Percentiles rank a stretch among this genome's conserved stretches.
These are phyloP conservation scores for Limnephilus rhombicus DNA, from an alignment of 2,888 invertebrate genomes.

Conservation along the genomic window DNA sequence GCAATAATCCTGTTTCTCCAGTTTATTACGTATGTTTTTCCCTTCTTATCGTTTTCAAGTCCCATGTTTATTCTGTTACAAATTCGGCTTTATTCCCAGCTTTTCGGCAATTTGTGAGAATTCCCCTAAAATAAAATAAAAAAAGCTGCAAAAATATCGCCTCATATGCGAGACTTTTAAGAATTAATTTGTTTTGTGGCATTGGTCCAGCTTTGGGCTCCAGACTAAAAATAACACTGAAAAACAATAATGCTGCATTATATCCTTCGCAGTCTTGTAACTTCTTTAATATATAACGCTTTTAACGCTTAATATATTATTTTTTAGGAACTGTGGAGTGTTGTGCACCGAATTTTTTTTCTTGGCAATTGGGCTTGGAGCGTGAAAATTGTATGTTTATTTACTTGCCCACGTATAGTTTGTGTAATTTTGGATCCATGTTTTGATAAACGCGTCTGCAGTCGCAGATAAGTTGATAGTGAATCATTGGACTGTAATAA, in stretches of 20 bases:
- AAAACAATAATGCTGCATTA: slow-evolving; percentile 56
- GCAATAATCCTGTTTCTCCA: background rate
- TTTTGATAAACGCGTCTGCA: too few relatives aligned
- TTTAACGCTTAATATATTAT: slow-evolving; percentile 9
- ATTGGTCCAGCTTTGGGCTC: slow-evolving; percentile 54
- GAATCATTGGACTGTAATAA: too few relatives aligned
- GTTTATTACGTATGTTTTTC: background rate
- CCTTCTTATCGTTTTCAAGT: background rate
- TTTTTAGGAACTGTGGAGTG: background rate
- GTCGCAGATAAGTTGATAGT: too few relatives aligned
- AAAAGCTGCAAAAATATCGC: slow-evolving; percentile 27
- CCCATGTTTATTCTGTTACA: background rate
- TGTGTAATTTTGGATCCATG: too few relatives aligned
- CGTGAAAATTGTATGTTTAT: background rate
- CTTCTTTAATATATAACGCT: slow-evolving; percentile 32
- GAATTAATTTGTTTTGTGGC: slow-evolving; percentile 64
- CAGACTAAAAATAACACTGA: slow-evolving; percentile 57
- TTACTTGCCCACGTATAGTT: background rate
- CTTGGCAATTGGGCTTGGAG: background rate
- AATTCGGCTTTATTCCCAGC: background rate
- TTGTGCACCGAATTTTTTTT: background rate
- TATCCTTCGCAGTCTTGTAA: slow-evolving; percentile 42
- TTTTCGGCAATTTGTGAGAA: slow-evolving; percentile 18
- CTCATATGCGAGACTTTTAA: slow-evolving; percentile 56
- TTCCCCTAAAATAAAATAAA: slow-evolving; percentile 21